Base-by-base conservation (phyloP, 2,113 vertebrate genomes). In the Uria lomvia region DNA sequence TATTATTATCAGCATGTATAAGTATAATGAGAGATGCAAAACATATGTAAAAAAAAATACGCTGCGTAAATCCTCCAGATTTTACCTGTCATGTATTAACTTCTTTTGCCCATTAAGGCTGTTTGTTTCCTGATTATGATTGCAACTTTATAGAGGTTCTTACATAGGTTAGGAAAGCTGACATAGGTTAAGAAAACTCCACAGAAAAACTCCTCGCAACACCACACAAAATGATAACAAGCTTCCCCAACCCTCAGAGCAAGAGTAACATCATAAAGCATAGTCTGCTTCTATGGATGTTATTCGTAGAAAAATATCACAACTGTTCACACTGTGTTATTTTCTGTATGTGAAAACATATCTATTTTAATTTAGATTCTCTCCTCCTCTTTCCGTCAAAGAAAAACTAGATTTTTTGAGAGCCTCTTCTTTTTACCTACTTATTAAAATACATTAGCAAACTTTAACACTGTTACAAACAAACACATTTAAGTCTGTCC, bases 391-490 rank as follows among this genome's bases (percentile, higher is more conserved):
- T 78, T 75, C 27, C 30, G 72, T 91, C 81, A 93, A 77, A 92
- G 36, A 38, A 76, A 87, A 80, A 73, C 22, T 21, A 65, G 55
- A 30, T 77, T 62, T 92, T 89, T 83, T 71, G 59, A 92, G 70
- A 67, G 26, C 23, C 22, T 78, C 60, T 87, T 94, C 43, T 79
- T 94, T 94, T 38, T 65, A 50, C 30, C 58, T 79, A 27, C 65
- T 89, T 84, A 89, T 53, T 92, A 89, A 91, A 91, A 89, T 92
- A 82, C 50, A 82, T 94, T 12, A 82, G 65, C 30, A 76, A 75
- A 72, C 59, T 87, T 78, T 42, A 89, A 59, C 22, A 24, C 40
- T 80, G 12, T 60, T 92, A 36, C 10, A 92, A 91, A 92, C 68
- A 94, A 60, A 70, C 21, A 49, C 52, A 62, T 78, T 81, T 78